Evolutionary conservation across 2,113 vertebrate species (phyloP), one percentile per base, ranked within the genome.

Genomic region (Pyrgilauda ruficollis): DNA sequence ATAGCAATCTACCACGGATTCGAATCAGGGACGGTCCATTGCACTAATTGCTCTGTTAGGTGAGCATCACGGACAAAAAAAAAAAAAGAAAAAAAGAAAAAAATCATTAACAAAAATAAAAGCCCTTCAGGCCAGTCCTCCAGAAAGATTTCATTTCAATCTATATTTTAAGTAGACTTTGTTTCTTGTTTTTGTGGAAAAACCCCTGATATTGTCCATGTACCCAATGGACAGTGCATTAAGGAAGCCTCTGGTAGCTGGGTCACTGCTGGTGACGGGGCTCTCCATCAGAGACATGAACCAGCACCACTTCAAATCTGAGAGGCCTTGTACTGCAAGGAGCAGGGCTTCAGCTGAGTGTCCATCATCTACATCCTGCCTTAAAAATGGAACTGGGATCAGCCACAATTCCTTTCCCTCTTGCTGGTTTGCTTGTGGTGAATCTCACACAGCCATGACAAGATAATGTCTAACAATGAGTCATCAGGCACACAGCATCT

Each of bases 121-220:
- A 95, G 91, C 90, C 96, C 97, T 98, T 93, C 77, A 96, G 97
- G 97, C 97, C 93, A 95, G 94, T 96, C 96, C 94, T 97, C 96
- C 94, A 98, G 98, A 98, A 98, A 98, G 98, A 98, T 97, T 98
- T 98, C 89, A 98, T 97, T 96, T 96, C 89, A 67, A 95, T 93
- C 94, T 86, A 75, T 74, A 90, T 89, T 95, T 89, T 89, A 81
- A 95, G 72, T 72, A 93, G 91, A 94, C 81, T 93, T 93, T 93
- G 73, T 64, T 84, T 72, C 84, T 93, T 93, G 64, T 59, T 95
- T 96, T 91, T 95, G 64, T 77, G 49, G 49, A 12, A 66, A 77
- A 75, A 2, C 1, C 47, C 35, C 85, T 24, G 39, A 74, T 79
- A 91, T 77, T 87, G 59, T 84, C 6, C 7, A 7, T 18, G 59